Base-by-base conservation (phyloP, 2,888 invertebrate species). In the Lagria hirta region DNA sequence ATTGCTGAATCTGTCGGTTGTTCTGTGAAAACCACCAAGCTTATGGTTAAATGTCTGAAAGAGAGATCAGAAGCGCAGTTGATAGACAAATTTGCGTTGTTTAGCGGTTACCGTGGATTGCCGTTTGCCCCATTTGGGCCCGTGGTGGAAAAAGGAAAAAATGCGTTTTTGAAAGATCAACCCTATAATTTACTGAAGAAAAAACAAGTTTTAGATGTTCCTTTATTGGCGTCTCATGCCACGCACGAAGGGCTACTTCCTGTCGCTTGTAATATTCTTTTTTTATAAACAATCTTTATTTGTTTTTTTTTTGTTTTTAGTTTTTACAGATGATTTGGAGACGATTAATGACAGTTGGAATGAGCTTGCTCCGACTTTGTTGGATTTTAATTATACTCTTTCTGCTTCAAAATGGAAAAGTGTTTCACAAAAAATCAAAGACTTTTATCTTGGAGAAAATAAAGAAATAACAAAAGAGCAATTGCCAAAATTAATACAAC, bases 91-190 rank as follows among this genome's bases (percentile, higher is more conserved):
- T n/a, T n/a, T 61, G 73, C 23, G 60, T n/a, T 73, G 79, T 60
- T 82, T 79, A 69, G 78, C 74, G 72, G 7, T 6, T 26, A 26
- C 10, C 6, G 4, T 18, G 8, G n/a, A 21, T 2, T 16, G 65
- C 80, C 87, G 46, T 84, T 84, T 62, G 78, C 84, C 0, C 82
- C 84, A 0, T 88, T 88, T 64, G 84, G 82, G 0, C 24, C 35
- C 8, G 86, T 87, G 0, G 83, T 84, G 0, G n/a, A n/a, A n/a
- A n/a, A n/a, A n/a, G n/a, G n/a, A n/a, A n/a, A n/a, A n/a, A n/a
- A 36, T 6, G 14, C 48, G 4, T 68, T 71, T 43, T 38, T 71
- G 7, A 57, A 57, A 3, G 60, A 65, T 7, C 43, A 61, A 14
- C 43, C 43, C 13, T 56, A 60, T 29, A 43, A 52, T n/a, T 34